phyloP scores from a whole-genome alignment of 2,888 invertebrate species.

The Electrophaes corylata region DNA sequence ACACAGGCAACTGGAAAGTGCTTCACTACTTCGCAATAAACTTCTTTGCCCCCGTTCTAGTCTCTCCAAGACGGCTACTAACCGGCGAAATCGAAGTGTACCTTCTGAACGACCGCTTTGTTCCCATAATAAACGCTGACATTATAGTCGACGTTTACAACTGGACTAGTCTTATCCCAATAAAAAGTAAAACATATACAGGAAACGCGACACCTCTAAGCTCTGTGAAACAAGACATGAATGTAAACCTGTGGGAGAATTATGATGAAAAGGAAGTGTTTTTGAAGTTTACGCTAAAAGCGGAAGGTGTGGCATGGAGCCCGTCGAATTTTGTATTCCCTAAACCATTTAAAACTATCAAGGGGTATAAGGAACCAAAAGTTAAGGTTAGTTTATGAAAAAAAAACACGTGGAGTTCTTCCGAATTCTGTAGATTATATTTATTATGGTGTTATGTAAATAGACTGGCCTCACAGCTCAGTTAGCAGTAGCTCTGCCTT shows the following conservation, averaged over 20 bases:
- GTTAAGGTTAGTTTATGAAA: conserved; percentile 84
- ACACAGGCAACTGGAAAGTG: conserved; percentile 91
- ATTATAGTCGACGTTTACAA: conserved; percentile 85
- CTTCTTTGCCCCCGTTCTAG: conserved; percentile 92
- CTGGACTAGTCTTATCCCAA: conserved; percentile 80
- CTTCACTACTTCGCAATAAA: conserved; percentile 94
- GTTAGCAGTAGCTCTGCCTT: no score
- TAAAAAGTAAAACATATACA: conserved; percentile 53
- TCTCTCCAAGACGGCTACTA: conserved; percentile 83
- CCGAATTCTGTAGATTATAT: no score
- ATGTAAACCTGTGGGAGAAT: conserved; percentile 52
- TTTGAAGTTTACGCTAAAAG: conserved; percentile 78
- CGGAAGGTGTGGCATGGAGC: conserved; percentile 69
- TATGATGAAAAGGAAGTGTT: conserved; percentile 60
- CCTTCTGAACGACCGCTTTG: conserved; percentile 86
- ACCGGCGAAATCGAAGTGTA: conserved; percentile 84
- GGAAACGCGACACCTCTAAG: conserved; percentile 55
- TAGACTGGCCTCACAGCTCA: no score
- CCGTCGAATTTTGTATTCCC: conserved; percentile 89
- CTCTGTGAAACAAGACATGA: conserved; percentile 57
- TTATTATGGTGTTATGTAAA: no score
- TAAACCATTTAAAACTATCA: conserved; percentile 79
- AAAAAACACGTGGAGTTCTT: no score
- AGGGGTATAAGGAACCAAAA: conserved; percentile 79
- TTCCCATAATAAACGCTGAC: conserved; percentile 66